These are phyloP conservation scores for Marronus borbonicus DNA, from an alignment of 2,888 invertebrate species.

Conservation along the genomic window DNA sequence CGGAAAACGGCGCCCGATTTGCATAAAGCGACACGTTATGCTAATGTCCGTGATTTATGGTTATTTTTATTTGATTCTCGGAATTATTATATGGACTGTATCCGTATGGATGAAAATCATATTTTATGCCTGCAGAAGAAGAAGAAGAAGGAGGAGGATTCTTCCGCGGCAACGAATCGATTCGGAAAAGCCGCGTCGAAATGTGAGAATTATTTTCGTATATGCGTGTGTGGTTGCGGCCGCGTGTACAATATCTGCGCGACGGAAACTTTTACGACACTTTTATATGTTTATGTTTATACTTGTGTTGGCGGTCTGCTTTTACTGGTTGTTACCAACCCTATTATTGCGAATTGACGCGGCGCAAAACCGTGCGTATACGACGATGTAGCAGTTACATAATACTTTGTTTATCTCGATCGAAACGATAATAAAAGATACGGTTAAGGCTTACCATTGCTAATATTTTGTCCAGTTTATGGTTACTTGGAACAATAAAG, in stretches of 20 bases:
- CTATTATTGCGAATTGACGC: constrained; percentile 46
- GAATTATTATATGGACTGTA: constrained; percentile 73
- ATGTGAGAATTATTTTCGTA: constrained; percentile 65
- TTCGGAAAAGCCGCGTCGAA: constrained; percentile 55
- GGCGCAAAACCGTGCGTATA: constrained; percentile 16
- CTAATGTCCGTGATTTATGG: constrained; percentile 70
- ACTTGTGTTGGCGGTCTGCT: constrained; percentile 44
- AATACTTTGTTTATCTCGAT: constrained; percentile 32
- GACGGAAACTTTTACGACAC: constrained; percentile 63
- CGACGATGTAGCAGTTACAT: constrained; percentile 13
- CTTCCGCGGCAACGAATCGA: constrained; percentile 64
- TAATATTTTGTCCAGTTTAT: constrained; percentile 1
- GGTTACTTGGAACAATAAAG: constrained; percentile 13
- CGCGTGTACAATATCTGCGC: constrained; percentile 51
- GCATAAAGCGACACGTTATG: constrained; percentile 70
- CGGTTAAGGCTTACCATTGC: constrained; percentile 5
- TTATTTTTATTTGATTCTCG: constrained; percentile 72
- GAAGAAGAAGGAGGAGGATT: constrained; percentile 60
- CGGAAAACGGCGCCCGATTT: constrained; percentile 68
- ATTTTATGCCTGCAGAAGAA: constrained; percentile 66
- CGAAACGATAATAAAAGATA: constrained; percentile 20
- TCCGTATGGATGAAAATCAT: constrained; percentile 72
- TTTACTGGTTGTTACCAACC: constrained; percentile 43
- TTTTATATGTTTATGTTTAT: constrained; percentile 65
- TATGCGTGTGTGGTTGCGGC: constrained; percentile 2